Evolutionary conservation across 2,797 vertebrate genomes (phyloP), one percentile per base, ranked within the genome.

Genomic region (Lateolabrax maculatus): DNA sequence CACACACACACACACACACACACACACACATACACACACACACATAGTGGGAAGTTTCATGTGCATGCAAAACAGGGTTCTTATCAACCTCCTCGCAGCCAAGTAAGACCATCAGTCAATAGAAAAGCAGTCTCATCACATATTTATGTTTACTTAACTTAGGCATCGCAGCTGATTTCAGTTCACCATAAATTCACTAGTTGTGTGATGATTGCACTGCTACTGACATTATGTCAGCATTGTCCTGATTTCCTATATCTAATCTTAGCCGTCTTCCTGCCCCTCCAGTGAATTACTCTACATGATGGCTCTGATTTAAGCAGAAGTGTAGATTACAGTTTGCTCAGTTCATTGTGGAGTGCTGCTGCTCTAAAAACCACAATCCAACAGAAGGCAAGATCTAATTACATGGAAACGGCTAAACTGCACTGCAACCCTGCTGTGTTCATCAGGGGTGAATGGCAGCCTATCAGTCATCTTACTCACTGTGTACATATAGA

Each of bases 241-340:
- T 90, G 88, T 90, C 91, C 90, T 91, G 84, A 88, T 92, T 92
- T 87, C 82, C 79, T 61, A 29, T 63, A 85, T 90, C 88, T 92
- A 94, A 93, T 94, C 90, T 92, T 90, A 90, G 90, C 83, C 84
- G 81, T 92, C 91, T 88, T 89, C 56, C 75, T 41, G 48, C 66
- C 88, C 75, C 88, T 89, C 82, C 77, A 90, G 90, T 91, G 87
- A 92, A 87, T 94, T 90, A 90, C 94, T 93, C 84, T 92, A 77
- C 68, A 51, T 27, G 86, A 89, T 83, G 83, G 82, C 84, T 89
- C 83, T 83, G 85, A 91, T 92, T 92, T 91, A 92, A 91, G 84
- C 76, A 90, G 75, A 90, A 85, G 77, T 85, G 86, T 92, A 91
- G 91, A 94, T 95, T 93, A 94, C 81, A 87, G 84, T 72, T 84